A percentile compares a stretch with the other conserved stretches of the same genome.
Evolutionary conservation across 2,888 invertebrate genomes (phyloP).

Genomic region (Exocentrus adspersus): DNA sequence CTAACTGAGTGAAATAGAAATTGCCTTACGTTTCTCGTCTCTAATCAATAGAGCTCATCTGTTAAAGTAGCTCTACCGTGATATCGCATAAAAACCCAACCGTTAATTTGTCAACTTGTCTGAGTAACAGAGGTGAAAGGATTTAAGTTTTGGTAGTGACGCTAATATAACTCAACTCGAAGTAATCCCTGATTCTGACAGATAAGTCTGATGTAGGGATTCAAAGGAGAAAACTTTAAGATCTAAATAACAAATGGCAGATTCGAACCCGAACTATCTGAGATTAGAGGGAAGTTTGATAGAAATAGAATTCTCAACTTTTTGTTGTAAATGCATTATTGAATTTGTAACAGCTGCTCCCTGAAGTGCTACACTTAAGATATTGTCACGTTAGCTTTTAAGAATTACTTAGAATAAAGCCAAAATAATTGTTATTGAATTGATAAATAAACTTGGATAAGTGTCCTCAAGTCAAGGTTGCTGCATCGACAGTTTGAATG

Average conservation of each 20-base stretch:
- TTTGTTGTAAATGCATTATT: neutral
- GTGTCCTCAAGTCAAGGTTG: no score
- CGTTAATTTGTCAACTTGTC: neutral
- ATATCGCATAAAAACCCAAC: neutral
- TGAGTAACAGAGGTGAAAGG: neutral
- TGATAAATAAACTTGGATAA: no score
- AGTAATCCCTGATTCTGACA: neutral
- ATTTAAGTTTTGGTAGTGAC: constrained; percentile 1
- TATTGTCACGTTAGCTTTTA: no score
- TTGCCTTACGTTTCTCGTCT: no score
- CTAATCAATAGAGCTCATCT: neutral
- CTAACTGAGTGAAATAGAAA: no score
- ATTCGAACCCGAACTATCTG: neutral
- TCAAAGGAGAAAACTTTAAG: neutral
- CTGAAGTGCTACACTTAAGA: no score
- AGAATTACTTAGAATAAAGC: no score
- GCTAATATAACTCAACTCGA: neutral
- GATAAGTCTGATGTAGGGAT: neutral
- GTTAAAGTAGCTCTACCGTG: neutral
- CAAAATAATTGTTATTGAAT: no score
- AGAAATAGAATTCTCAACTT: neutral
- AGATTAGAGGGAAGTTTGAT: neutral
- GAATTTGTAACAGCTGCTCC: no score
- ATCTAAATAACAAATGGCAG: neutral
- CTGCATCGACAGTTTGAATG: no score